A percentile compares a stretch with the other conserved stretches of the same genome.
Conservation (phyloP, 2,888 invertebrate species). For the Noctuana brunneofusca region DNA sequence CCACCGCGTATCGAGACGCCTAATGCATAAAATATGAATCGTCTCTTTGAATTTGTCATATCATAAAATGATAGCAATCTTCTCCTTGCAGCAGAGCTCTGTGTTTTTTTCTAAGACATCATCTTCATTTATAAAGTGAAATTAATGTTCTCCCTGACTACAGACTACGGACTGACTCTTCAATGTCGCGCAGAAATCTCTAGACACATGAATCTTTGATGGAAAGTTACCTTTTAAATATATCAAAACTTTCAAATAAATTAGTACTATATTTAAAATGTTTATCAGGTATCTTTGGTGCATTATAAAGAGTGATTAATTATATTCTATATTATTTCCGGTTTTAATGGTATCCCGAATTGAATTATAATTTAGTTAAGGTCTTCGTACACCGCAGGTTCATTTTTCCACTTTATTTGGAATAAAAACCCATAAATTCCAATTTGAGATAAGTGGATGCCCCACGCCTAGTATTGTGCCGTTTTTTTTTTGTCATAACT, state of each 20-base stretch:
- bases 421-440: not conserved
- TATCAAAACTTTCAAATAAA: not conserved
- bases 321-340: no score
- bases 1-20: constrained; percentile 54
- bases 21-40: constrained; percentile 78
- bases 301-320: no score
- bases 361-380: no score
- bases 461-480: not conserved
- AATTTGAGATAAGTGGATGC: not conserved
- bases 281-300: no score
- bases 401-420: not conserved
- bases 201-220: not conserved
- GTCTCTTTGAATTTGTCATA: constrained; percentile 74
- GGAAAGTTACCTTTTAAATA: not conserved
- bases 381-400: not conserved
- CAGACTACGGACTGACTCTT: constrained; percentile 2
- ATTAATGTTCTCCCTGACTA: constrained; percentile 6
- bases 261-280: no score
- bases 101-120: constrained; percentile 45
- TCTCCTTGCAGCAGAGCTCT: constrained; percentile 54
- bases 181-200: not conserved
- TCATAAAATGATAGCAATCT: constrained; percentile 59
- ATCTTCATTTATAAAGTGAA: constrained; percentile 19
- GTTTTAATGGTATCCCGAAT: no score
- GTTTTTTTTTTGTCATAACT: constrained; percentile 47